These are phyloP conservation scores for Otus scops DNA, from an alignment of 2,797 vertebrate genomes.

Conservation along the genomic window DNA sequence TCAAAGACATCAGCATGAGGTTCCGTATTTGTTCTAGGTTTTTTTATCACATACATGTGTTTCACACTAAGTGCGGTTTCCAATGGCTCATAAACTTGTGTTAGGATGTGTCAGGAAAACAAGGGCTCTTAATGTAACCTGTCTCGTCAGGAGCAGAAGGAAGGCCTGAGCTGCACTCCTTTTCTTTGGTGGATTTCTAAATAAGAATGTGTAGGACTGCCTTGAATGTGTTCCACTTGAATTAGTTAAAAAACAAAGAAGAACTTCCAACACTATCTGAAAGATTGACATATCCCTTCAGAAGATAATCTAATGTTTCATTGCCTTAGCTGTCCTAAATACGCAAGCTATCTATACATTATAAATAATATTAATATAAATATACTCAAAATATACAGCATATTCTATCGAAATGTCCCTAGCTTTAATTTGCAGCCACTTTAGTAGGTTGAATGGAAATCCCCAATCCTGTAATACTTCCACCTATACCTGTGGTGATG, in stretches of 20 bases:
- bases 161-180: not conserved
- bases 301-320: not conserved
- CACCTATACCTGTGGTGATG: accelerated
- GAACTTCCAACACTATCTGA: not conserved
- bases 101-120: not conserved
- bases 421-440: not conserved
- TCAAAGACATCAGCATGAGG: not conserved
- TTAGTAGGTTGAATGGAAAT: not conserved
- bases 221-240: not conserved
- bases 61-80: not conserved
- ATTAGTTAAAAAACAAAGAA: not conserved
- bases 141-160: not conserved
- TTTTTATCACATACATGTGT: not conserved
- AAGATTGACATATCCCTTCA: not conserved
- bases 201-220: not conserved
- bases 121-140: not conserved
- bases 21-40: not conserved
- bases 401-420: not conserved
- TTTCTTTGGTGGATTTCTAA: not conserved
- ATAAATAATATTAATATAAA: not conserved
- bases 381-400: not conserved
- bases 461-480: not conserved
- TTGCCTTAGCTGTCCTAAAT: not conserved
- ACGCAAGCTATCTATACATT: not conserved
- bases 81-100: not conserved